Conservation (phyloP, 1,140 invertebrate genomes). For the Himalopsyche phryganea region DNA sequence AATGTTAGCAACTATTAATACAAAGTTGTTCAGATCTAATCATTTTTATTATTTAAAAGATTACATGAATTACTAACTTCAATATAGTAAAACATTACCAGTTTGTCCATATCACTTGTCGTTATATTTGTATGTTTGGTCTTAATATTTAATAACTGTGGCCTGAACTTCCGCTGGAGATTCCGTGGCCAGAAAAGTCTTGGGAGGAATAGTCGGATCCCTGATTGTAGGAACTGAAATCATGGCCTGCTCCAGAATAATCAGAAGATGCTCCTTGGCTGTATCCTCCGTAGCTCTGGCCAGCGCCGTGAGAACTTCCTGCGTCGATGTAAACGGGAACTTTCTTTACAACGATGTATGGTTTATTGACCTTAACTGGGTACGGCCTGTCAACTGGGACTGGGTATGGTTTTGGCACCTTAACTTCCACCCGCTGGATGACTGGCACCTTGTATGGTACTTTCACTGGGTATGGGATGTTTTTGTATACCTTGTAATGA, state of each 20-base stretch:
- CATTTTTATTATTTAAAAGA: too few species aligned
- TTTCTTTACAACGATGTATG: constrained; percentile 50
- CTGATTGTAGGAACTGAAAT: neutral
- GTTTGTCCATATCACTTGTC: too few species aligned
- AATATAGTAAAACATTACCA: too few species aligned
- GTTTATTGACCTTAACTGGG: constrained; percentile 49
- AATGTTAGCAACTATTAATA: too few species aligned
- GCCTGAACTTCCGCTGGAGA: neutral
- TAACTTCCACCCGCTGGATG: constrained; percentile 36
- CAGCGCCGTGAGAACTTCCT: constrained; percentile 1
- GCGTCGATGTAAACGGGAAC: constrained; percentile 37
- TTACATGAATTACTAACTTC: too few species aligned
- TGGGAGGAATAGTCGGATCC: neutral
- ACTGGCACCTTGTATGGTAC: constrained; percentile 41
- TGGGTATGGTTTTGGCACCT: constrained; percentile 36
- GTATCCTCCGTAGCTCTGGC: neutral
- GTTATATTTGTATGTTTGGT: too few species aligned
- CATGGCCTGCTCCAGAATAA: neutral
- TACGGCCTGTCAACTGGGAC: constrained; percentile 39
- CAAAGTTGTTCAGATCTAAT: too few species aligned
- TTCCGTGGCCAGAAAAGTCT: constrained; percentile 8
- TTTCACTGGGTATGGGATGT: constrained; percentile 41
- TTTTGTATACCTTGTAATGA: constrained; percentile 39
- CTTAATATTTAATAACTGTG: constrained; percentile 1
- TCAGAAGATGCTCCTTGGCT: constrained; percentile 5